Evolutionary conservation across 2,797 vertebrate genomes (phyloP), one percentile per base, ranked within the genome.

Genomic region (Cygnus olor): DNA sequence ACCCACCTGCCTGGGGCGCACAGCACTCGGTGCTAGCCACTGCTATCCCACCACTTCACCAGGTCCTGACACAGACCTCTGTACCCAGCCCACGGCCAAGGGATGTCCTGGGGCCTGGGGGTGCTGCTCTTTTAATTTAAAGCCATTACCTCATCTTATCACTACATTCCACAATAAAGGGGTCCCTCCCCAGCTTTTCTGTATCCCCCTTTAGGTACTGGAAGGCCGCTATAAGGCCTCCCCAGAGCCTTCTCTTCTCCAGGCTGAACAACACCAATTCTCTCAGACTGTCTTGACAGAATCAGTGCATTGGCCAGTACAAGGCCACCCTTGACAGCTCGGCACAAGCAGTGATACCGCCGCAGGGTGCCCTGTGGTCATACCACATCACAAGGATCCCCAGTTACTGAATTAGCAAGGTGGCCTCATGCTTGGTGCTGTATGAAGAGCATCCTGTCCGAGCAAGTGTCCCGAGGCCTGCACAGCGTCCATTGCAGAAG

Each of bases 401-500:
- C 3, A 0, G 36, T 14, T 3, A 18, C 47, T 8, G 42, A 25
- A 49, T 73, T 21, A 25, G 19, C 60, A 25, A 49, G 60, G 47
- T 30, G 32, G 20, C 36, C 36, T 49, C 1, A 1, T 22, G 38
- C 53, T 32, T 13, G 60, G 61, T 1, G 3, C 79, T 27, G 27
- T 19, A 11, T 22, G 20, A 14, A n/a, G 42, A 58, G 38, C 28
- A 20, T 53, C 58, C 64, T 9, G 44, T 12, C 49, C 40, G 21
- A 32, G 54, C 47, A 42, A 20, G 20, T 32, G 32, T 5, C 53
- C 64, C 16, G 21, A 68, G 45, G 40, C 56, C 56, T 11, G 22
- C 2, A 14, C 71, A 24, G 38, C 0, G 3, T 3, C 53, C 28
- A 22, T n/a, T 21, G 28, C 36, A 51, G 3, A 2, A 20, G 19